Evolutionary conservation across 2,113 vertebrate genomes (phyloP), one percentile per base, ranked within the genome.

Genomic region (Erpornis zantholeuca): DNA sequence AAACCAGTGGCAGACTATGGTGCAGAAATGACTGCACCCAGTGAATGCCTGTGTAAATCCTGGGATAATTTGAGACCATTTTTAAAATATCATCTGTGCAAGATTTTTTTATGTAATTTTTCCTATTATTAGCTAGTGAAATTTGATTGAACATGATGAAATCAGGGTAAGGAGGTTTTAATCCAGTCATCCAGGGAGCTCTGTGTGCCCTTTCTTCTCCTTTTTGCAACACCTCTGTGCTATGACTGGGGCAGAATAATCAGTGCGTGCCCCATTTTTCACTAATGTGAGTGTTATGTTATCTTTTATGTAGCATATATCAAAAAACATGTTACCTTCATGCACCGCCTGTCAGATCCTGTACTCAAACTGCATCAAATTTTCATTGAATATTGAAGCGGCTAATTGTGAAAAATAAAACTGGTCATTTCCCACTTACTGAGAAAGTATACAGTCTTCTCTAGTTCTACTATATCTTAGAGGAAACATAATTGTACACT

Each of bases 191-290:
- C 10, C 22, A 23, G 9, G 15, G 29, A 63, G 14, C 7, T 66
- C 16, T 0, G 1, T 54, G 27, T 23, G 27, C 2, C 1, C 5
- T 42, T 90, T 69, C 20, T 42, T 8, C 6, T 1, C 5, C 9
- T 50, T 2, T 12, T 2, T 35, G 16, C 11, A 69, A 36, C 9
- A 45, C 3, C 7, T 44, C 10, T 54, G 11, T 53, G 9, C 18
- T 85, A 11, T 5, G 12, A 20, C 8, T 33, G 11, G 23, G 11
- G 3, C 18, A 73, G 35, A 73, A 12, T 47, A 61, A 45, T 38
- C 19, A 14, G 5, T 20, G n/a, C 24, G 20, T 53, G 11, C 5
- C 9, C 3, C 5, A n/a, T 68, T 85, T 92, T 77, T 77, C 31
- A 45, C 14, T 49, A 68, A 12, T 29, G 12, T 42, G 18, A 45